Evolutionary conservation across 2,113 vertebrate species (phyloP).

Genomic region (Equus przewalskii): DNA sequence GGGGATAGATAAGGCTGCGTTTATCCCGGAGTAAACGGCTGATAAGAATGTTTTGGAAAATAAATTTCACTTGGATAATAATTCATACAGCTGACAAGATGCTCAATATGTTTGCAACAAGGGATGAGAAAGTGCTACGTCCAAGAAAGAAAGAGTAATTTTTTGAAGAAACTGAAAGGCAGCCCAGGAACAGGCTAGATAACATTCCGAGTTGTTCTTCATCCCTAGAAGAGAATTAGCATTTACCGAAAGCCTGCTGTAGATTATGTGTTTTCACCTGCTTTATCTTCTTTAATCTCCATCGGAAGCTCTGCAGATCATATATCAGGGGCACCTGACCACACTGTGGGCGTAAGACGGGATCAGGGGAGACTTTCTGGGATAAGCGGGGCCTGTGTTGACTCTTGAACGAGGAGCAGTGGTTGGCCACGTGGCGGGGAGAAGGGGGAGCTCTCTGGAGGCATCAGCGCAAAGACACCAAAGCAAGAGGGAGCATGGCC

Average conservation of each 20-base stretch:
- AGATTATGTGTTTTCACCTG: not conserved
- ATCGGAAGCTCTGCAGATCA: not conserved
- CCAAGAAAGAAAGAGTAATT: not conserved
- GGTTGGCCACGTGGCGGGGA: not conserved
- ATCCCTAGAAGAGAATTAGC: not conserved
- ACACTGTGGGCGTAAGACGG: not conserved
- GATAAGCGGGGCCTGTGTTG: not conserved
- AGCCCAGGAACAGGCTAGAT: not conserved
- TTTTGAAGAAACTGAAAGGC: slow-evolving; percentile 29
- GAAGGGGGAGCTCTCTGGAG: not conserved
- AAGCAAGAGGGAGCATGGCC: not conserved
- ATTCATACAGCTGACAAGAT: slow-evolving; percentile 46
- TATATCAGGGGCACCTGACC: not conserved
- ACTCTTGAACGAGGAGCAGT: not conserved
- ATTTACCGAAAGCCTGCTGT: not conserved
- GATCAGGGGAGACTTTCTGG: not conserved
- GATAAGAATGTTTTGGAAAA: slow-evolving; percentile 67
- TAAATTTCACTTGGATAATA: slow-evolving; percentile 58
- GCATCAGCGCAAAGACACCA: not conserved
- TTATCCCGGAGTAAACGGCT: slow-evolving; percentile 54
- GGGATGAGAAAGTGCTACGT: not conserved
- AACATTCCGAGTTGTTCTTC: not conserved
- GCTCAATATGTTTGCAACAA: not conserved
- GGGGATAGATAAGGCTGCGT: slow-evolving; percentile 60
- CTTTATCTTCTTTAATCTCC: not conserved